Evolutionary conservation across 2,888 invertebrate species (phyloP).

Genomic region (Steinernema carpocapsae): DNA sequence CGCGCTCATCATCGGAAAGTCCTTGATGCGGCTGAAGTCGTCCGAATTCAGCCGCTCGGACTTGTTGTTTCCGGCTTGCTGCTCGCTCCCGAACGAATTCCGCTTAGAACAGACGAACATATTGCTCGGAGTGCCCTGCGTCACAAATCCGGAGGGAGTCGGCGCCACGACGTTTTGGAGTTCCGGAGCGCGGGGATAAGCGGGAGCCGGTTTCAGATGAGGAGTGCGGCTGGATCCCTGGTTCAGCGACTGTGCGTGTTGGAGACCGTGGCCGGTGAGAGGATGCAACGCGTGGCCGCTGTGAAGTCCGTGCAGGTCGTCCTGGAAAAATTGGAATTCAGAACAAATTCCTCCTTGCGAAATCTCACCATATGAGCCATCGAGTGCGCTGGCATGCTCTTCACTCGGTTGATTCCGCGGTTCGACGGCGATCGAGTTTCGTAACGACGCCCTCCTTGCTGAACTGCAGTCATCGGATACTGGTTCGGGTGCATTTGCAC

Average conservation of each 20-base stretch:
- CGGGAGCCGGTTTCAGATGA: neutral
- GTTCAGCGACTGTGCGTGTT: conserved; percentile 18
- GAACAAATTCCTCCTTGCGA: neutral
- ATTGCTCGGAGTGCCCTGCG: neutral
- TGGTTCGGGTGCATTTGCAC: neutral
- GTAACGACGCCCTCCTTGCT: conserved; percentile 37
- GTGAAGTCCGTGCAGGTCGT: neutral
- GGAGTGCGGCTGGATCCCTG: conserved; percentile 4
- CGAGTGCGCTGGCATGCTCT: conserved; percentile 56
- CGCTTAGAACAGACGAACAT: neutral
- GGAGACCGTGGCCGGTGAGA: conserved; percentile 7
- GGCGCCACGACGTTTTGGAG: neutral
- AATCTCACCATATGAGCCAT: neutral
- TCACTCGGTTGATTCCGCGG: conserved; percentile 53
- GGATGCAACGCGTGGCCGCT: neutral
- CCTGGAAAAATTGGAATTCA: neutral
- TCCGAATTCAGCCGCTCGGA: conserved; percentile 13
- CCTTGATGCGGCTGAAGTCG: conserved; percentile 35
- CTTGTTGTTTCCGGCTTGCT: neutral
- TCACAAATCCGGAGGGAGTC: neutral
- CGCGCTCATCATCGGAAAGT: conserved; percentile 53
- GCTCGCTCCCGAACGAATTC: neutral
- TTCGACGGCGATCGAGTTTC: conserved; percentile 36
- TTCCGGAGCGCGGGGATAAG: neutral
- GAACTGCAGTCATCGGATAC: neutral